A percentile compares a stretch with the other conserved stretches of the same genome.
Conservation (phyloP, 2,888 invertebrate genomes). For the Thera obeliscata region DNA sequence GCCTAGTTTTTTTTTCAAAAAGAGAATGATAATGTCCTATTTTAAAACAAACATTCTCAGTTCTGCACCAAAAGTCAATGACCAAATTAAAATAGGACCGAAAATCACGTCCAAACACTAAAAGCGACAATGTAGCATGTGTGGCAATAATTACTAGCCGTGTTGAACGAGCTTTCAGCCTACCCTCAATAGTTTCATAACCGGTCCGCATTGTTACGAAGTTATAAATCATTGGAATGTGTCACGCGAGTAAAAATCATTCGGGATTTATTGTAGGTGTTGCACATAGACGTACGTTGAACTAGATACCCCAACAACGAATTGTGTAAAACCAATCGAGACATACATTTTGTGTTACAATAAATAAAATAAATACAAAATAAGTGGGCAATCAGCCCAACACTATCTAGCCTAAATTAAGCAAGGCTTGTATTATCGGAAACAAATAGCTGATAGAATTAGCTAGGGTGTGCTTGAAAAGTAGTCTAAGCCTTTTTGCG, state of each 20-base stretch:
- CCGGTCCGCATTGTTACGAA: conserved; percentile 71
- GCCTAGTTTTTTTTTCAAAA: too few relatives aligned
- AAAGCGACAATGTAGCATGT: conserved; percentile 47
- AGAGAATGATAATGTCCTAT: not conserved
- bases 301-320: not conserved
- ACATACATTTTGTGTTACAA: not conserved
- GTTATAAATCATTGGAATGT: conserved; percentile 77
- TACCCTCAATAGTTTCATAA: conserved; percentile 66
- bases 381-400: too few relatives aligned
- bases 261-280: conserved; percentile 69
- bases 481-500: too few relatives aligned
- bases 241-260: conserved; percentile 80
- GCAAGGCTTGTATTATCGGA: too few relatives aligned
- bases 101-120: conserved; percentile 53
- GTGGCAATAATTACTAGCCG: conserved; percentile 63
- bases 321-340: not conserved
- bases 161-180: conserved; percentile 62
- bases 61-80: conserved; percentile 21
- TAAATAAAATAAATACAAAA: too few relatives aligned
- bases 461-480: too few relatives aligned
- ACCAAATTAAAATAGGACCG: conserved; percentile 36
- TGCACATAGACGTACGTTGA: conserved; percentile 47
- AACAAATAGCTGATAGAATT: too few relatives aligned
- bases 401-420: too few relatives aligned
- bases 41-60: conserved; percentile 18